Evolutionary conservation across 2,888 invertebrate species (phyloP).

Genomic region (Leucophenga montana): DNA sequence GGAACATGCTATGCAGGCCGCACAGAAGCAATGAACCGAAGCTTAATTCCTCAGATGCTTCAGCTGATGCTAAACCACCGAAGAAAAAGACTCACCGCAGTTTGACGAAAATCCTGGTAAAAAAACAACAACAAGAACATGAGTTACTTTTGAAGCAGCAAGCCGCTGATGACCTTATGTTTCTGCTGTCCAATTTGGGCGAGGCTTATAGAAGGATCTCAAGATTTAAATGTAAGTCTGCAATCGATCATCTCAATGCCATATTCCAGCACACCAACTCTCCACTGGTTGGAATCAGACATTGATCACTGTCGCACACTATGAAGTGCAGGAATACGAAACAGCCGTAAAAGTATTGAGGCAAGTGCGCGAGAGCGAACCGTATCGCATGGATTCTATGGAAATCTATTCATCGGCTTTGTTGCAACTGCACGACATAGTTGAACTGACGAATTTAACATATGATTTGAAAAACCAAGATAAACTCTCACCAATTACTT

Average conservation of each 20-base stretch:
- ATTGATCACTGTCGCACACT: conserved; percentile 89
- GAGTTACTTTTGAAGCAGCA: no score
- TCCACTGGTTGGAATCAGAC: conserved; percentile 93
- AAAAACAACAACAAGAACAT: no score
- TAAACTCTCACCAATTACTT: conserved; percentile 87
- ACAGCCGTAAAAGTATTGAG: conserved; percentile 85
- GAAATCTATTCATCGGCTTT: conserved; percentile 96
- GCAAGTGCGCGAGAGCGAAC: conserved; percentile 86
- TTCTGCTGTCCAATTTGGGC: conserved; percentile 77
- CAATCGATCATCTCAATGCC: conserved; percentile 84
- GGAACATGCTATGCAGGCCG: no score
- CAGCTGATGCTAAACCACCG: no score
- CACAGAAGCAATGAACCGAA: no score
- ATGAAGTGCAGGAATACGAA: conserved; percentile 93
- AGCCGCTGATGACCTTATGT: no score
- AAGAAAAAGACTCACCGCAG: no score
- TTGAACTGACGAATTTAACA: conserved; percentile 87
- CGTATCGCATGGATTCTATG: conserved; percentile 90
- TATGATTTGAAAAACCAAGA: conserved; percentile 87
- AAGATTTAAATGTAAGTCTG: conserved; percentile 88
- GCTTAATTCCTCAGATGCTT: no score
- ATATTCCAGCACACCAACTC: conserved; percentile 87
- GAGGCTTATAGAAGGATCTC: conserved; percentile 87
- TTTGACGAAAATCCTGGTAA: no score
- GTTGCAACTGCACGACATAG: conserved; percentile 96